phyloP scores from a whole-genome alignment of 2,888 invertebrate species.

The Lithophane leautieri region DNA sequence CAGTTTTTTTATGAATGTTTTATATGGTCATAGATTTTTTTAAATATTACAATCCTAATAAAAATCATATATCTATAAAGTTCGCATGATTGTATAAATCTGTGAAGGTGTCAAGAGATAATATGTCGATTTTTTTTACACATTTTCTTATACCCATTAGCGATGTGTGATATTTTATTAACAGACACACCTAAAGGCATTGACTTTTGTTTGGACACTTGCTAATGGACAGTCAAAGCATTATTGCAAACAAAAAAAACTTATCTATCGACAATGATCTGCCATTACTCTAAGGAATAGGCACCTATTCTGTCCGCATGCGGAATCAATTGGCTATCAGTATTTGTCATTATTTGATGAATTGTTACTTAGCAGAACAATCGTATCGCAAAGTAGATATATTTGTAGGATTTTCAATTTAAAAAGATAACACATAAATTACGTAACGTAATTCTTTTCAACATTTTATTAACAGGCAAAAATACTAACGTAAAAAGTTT shows the following conservation, averaged over 20 bases:
- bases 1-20: background rate
- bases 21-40: background rate
- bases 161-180: conserved; percentile 69
- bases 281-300: conserved; percentile 81
- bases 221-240: conserved; percentile 75
- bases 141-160: conserved; percentile 46
- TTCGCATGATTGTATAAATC: conserved; percentile 39
- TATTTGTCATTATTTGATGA: conserved; percentile 74
- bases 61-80: conserved; percentile 49
- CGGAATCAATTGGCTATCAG: conserved; percentile 76
- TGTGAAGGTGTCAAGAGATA: conserved; percentile 54
- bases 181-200: conserved; percentile 73
- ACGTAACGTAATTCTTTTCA: conserved; percentile 19
- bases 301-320: conserved; percentile 71
- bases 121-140: conserved; percentile 44
- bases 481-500: conserved; percentile 5
- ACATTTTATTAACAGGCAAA: conserved; percentile 13
- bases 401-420: conserved; percentile 51
- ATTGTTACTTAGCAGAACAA: conserved; percentile 64
- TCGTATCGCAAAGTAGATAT: conserved; percentile 45
- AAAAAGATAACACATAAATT: conserved; percentile 33
- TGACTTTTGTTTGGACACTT: conserved; percentile 77
- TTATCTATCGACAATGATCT: conserved; percentile 74
- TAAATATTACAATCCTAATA: conserved; percentile 13
- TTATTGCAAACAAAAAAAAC: conserved; percentile 67